phyloP scores from a whole-genome alignment of 2,113 vertebrate genomes.

The Myocastor coypus region DNA sequence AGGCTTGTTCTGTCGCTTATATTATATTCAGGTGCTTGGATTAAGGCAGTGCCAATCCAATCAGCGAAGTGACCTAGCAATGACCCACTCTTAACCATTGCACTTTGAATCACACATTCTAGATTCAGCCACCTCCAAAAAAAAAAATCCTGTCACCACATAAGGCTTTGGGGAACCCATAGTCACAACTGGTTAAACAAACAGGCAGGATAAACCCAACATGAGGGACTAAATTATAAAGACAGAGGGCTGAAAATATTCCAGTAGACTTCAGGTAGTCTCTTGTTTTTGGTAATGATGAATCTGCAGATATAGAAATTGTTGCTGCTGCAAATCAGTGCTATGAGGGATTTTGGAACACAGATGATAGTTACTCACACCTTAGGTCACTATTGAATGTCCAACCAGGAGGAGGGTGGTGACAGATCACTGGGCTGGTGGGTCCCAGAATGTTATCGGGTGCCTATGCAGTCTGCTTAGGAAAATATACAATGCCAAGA shows the following conservation, averaged over 20 bases:
- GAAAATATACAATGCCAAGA: neutral
- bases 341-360: neutral
- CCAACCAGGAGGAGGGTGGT: neutral
- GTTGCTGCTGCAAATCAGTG: neutral
- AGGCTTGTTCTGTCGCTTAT: neutral
- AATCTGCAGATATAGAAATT: neutral
- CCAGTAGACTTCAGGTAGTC: neutral
- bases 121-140: neutral
- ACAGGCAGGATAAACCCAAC: neutral
- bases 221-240: neutral
- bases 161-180: neutral
- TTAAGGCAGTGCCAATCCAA: neutral
- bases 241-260: neutral
- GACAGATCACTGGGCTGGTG: neutral
- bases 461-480: neutral
- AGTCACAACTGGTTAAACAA: neutral
- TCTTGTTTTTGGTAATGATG: neutral
- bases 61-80: neutral
- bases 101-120: neutral
- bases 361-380: neutral
- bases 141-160: neutral
- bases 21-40: neutral
- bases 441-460: neutral
- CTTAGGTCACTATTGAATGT: neutral
- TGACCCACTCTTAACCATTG: neutral